Conservation (phyloP, 92 coral and sea anemone species). For the Palythoa grandiflora region DNA sequence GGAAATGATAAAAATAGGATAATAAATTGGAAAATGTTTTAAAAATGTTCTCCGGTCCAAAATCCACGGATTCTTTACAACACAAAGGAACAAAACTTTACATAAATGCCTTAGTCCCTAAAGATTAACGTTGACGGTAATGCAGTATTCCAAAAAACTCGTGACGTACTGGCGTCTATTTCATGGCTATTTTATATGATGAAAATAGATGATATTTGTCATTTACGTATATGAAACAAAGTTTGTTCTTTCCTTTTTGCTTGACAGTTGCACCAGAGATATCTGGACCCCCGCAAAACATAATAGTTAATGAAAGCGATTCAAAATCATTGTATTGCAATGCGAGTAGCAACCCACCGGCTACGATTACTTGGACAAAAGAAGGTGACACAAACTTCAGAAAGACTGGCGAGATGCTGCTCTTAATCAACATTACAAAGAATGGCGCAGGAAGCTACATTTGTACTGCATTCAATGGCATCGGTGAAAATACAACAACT, state of each 20-base stretch:
- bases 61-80: no score
- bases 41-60: no score
- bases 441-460: slow-evolving; percentile 21
- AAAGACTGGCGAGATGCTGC: neutral
- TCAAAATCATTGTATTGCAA: slow-evolving; percentile 32
- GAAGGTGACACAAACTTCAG: slow-evolving; percentile 14
- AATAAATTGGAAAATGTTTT: no score
- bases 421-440: neutral
- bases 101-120: neutral
- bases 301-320: neutral
- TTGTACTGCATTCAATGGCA: slow-evolving; percentile 57
- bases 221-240: neutral
- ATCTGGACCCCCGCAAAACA: neutral
- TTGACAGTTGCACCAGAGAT: slow-evolving; percentile 25
- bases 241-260: neutral
- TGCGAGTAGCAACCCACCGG: slow-evolving; percentile 47
- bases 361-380: slow-evolving; percentile 47
- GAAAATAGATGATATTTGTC: no score
- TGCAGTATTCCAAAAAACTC: neutral
- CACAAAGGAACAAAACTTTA: neutral
- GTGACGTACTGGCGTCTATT: no score
- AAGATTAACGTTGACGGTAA: neutral
- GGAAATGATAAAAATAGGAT: no score
- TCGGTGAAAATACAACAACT: slow-evolving; percentile 49
- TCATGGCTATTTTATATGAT: no score